Conservation (phyloP, 1,140 invertebrate species). For the Tetragnatha versicolor region DNA sequence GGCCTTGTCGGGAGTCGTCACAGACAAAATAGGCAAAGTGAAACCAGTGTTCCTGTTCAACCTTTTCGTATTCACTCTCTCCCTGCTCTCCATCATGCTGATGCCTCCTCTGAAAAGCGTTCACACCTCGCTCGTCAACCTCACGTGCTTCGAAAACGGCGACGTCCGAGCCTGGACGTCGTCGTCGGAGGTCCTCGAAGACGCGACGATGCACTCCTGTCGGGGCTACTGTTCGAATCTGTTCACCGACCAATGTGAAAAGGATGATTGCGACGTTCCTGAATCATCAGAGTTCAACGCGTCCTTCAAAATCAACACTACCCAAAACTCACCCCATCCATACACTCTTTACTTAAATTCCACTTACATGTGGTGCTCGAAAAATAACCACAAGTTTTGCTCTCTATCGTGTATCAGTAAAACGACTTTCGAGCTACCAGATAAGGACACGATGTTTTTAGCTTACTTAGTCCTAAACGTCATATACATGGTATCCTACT, state of each 20-base stretch:
- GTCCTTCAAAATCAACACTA: background rate
- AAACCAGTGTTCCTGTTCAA: constrained; percentile 20
- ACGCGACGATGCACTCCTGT: background rate
- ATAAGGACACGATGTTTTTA: background rate
- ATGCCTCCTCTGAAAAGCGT: background rate
- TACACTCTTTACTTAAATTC: background rate
- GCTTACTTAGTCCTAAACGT: background rate
- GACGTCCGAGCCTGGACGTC: background rate
- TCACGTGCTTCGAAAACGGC: background rate
- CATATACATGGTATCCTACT: background rate
- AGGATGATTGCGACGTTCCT: no score
- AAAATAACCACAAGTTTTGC: background rate
- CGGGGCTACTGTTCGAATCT: background rate
- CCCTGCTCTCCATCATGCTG: background rate
- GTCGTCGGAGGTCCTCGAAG: background rate
- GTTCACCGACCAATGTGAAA: background rate
- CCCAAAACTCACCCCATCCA: background rate
- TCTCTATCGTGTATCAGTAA: background rate
- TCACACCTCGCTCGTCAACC: background rate
- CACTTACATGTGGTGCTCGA: background rate
- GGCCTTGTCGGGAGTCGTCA: background rate
- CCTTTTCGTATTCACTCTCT: background rate
- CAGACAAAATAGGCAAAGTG: constrained; percentile 15
- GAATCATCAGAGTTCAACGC: no score
- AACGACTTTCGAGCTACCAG: background rate